phyloP scores from a whole-genome alignment of 2,888 invertebrate genomes.

The Habrosyne pyritoides region DNA sequence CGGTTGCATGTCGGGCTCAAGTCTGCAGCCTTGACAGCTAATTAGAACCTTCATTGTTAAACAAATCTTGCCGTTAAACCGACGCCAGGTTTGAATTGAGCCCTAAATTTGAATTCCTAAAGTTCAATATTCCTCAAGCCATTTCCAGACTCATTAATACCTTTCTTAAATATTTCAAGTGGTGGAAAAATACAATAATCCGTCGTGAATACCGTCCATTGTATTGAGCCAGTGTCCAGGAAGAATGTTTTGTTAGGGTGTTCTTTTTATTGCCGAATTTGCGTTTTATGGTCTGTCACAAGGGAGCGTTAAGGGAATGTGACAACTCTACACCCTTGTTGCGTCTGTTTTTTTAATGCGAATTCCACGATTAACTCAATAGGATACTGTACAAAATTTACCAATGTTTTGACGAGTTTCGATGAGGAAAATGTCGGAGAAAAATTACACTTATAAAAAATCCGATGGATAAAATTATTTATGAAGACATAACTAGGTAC shows the following conservation, averaged over 20 bases:
- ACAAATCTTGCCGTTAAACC: conserved; percentile 64
- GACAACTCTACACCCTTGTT: conserved; percentile 67
- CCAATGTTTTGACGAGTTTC: not conserved
- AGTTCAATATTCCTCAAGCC: conserved; percentile 47
- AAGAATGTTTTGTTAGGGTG: conserved; percentile 78
- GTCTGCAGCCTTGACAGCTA: conserved; percentile 80
- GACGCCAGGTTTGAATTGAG: conserved; percentile 38
- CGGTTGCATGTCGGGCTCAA: conserved; percentile 50
- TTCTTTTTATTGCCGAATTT: conserved; percentile 82
- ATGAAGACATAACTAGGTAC: too few species aligned
- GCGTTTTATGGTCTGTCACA: conserved; percentile 79
- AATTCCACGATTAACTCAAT: conserved; percentile 41
- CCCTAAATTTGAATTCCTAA: conserved; percentile 39
- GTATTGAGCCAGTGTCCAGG: conserved; percentile 82
- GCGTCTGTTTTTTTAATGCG: conserved; percentile 51
- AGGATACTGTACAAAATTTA: conserved; percentile 13
- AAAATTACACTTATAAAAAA: not conserved
- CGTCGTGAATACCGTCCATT: conserved; percentile 74
- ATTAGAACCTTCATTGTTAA: conserved; percentile 81
- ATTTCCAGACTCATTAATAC: conserved; percentile 66
- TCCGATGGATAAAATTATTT: too few species aligned
- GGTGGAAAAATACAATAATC: conserved; percentile 82
- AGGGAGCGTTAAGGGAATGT: conserved; percentile 70
- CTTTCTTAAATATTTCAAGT: conserved; percentile 79
- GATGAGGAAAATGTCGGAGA: not conserved